Evolutionary conservation across 1,140 invertebrate genomes (phyloP), one percentile per base, ranked within the genome.

Genomic region (Monochamus saltuarius): DNA sequence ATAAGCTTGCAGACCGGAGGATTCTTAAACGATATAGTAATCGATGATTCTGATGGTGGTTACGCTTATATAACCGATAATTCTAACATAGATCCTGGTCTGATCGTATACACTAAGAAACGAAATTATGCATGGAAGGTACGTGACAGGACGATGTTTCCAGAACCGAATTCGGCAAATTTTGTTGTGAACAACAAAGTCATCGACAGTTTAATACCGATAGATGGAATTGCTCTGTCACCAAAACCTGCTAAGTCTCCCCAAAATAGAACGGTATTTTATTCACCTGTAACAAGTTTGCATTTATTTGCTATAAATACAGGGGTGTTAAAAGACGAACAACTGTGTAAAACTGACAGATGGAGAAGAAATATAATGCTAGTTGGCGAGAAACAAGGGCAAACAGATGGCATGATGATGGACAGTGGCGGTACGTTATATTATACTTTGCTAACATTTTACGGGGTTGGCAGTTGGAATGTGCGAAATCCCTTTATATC

Each of bases 21-120:
- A 0, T 84, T 84, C 52, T 69, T 89, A 3, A 86, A 86, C 61
- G 87, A 88, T 64, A 79, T 89, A 7, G 87, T 88, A 0, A 68
- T 89, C 7, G 86, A 89, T 66, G 84, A 87, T 68, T 79, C 83
- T 19, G 81, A 85, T 59, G 85, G 83, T 50, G 17, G 34, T 56
- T 56, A 50, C 22, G 87, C 87, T 2, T 89, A 88, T 64, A 88
- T 89, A 7, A 85, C 85, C 0, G 88, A 89, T 66, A 85, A 82
- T 59, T 84, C 83, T 58, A 78, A 75, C 0, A 73, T 78, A 0
- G 85, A 89, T 73, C 86, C 87, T 0, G 86, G 85, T n/a, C 82
- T 90, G 17, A 84, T 90, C 40, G 85, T 89, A 0, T 89, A 84
- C 70, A 84, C 83, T 0, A 73, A 81, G 16, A 72, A 70, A 43